These are phyloP conservation scores for Strongylocentrotus purpuratus DNA, from an alignment of 35 echinoderm and acorn worm species.

Conservation along the genomic window DNA sequence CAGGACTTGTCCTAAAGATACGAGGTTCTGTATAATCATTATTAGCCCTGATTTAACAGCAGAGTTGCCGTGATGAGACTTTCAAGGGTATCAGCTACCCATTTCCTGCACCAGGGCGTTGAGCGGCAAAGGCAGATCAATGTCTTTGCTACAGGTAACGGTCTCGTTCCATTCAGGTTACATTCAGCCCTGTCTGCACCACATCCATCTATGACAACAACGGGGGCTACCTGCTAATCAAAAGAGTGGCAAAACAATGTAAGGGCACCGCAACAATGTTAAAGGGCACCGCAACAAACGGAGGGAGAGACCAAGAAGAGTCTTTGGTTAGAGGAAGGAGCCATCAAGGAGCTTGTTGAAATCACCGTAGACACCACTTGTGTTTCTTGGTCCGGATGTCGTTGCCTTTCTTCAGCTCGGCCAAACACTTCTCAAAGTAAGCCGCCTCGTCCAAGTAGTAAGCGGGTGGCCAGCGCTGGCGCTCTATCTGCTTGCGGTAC, in stretches of 20 bases:
- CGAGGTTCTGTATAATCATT: not conserved
- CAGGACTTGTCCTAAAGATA: too few relatives aligned
- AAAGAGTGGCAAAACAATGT: not conserved
- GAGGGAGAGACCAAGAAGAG: not conserved
- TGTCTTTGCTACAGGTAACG: not conserved
- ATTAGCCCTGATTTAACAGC: not conserved
- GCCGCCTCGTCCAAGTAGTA: conserved; percentile 78
- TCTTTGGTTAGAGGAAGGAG: not conserved
- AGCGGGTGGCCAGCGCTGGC: conserved; percentile 79
- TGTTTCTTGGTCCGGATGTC: conserved; percentile 70
- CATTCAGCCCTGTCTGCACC: not conserved
- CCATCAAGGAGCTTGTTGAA: not conserved
- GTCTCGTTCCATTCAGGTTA: not conserved
- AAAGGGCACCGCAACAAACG: not conserved
- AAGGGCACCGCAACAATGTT: too few relatives aligned
- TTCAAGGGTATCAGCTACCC: not conserved
- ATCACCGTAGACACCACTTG: conserved; percentile 91
- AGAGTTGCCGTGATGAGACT: not conserved
- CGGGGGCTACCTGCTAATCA: not conserved
- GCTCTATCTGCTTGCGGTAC: conserved; percentile 61
- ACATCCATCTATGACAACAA: not conserved
- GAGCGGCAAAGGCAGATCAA: not conserved
- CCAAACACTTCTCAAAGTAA: conserved; percentile 80
- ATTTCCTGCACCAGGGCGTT: not conserved
- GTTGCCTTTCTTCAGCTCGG: conserved; percentile 56